These are phyloP conservation scores for Ceyx margarethae DNA, from an alignment of 2,113 vertebrate species.

Conservation along the genomic window DNA sequence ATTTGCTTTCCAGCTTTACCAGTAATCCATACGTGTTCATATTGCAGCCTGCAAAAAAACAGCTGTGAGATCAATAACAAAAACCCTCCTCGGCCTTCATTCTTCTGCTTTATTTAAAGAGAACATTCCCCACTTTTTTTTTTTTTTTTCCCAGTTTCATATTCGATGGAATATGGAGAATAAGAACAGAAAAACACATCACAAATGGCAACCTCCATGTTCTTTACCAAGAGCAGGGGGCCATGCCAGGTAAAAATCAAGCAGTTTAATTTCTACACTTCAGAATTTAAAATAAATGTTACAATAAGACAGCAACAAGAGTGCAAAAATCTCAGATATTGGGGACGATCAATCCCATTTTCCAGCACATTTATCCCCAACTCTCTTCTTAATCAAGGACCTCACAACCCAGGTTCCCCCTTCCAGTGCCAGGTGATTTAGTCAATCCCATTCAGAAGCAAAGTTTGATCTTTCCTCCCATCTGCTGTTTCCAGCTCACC, in stretches of 20 bases:
- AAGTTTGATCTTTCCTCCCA: background rate
- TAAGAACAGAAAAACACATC: background rate
- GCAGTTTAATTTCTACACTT: background rate
- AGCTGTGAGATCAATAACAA: slow-evolving; percentile 54
- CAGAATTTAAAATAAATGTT: background rate
- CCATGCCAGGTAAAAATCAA: background rate
- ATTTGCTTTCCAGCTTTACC: slow-evolving; percentile 61
- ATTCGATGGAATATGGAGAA: background rate
- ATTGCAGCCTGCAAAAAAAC: slow-evolving; percentile 29
- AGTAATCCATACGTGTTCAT: slow-evolving; percentile 58
- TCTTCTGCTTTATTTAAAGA: slow-evolving; percentile 27
- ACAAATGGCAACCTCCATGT: background rate
- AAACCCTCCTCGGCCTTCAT: background rate
- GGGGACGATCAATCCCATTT: background rate
- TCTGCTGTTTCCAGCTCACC: background rate
- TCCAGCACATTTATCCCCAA: background rate
- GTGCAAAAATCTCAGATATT: background rate
- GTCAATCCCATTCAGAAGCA: background rate
- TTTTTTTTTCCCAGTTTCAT: background rate
- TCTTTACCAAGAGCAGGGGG: background rate
- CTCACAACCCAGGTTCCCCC: fast-evolving
- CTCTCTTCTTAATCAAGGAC: background rate
- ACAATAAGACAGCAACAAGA: background rate
- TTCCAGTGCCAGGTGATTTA: background rate
- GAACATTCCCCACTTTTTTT: background rate